phyloP scores from a whole-genome alignment of 2,113 vertebrate genomes.

The Sturnira hondurensis region DNA sequence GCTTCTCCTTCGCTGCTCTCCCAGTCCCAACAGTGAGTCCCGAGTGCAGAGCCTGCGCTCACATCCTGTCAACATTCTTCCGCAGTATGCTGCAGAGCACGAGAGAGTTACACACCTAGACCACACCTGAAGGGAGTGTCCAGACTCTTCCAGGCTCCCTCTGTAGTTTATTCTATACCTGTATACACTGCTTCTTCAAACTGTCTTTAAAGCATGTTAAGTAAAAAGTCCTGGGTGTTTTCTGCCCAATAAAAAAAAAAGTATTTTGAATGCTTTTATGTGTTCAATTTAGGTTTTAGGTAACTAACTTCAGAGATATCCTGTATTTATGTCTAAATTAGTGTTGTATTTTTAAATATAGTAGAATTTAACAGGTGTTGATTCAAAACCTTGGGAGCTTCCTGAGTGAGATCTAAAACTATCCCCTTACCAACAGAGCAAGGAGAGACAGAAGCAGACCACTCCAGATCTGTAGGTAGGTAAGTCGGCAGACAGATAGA shows the following conservation, averaged over 20 bases:
- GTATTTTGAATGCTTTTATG: not conserved
- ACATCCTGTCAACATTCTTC: not conserved
- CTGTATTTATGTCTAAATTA: not conserved
- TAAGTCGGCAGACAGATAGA: not conserved
- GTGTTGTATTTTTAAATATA: not conserved
- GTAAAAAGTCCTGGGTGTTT: not conserved
- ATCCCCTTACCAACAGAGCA: not conserved
- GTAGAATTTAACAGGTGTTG: not conserved
- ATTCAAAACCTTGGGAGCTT: not conserved
- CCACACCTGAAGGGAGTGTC: fast-evolving
- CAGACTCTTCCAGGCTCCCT: not conserved
- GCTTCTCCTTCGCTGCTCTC: not conserved
- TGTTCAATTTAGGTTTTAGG: not conserved
- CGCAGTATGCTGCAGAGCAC: not conserved
- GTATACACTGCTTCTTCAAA: not conserved
- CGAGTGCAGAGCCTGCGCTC: not conserved
- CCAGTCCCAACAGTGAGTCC: not conserved
- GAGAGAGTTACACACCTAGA: fast-evolving
- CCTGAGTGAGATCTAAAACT: too few species aligned
- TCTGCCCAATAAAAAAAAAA: not conserved
- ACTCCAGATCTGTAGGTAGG: not conserved
- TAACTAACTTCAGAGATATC: not conserved
- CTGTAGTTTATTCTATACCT: not conserved
- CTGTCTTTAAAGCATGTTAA: not conserved
- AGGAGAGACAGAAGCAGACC: not conserved